A percentile compares a stretch with the other conserved stretches of the same genome.
Conservation (phyloP, 2,797 vertebrate genomes). For the Peromyscus attwateri region DNA sequence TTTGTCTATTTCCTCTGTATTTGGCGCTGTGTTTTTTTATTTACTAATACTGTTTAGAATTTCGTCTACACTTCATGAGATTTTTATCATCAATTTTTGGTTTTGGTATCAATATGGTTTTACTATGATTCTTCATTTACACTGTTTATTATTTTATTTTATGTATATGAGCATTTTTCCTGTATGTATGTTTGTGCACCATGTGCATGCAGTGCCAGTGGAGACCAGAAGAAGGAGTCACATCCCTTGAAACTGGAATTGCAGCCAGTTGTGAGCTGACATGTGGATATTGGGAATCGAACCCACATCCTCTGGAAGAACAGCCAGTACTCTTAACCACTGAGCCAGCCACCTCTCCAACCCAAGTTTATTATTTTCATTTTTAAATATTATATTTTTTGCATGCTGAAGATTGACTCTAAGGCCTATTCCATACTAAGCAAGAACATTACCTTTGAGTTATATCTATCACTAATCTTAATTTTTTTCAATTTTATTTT, state of each 20-base stretch:
- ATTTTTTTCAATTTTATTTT: background rate
- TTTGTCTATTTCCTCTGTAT: no score
- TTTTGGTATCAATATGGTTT: conserved; percentile 25
- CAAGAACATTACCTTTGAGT: background rate
- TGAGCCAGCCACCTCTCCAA: background rate
- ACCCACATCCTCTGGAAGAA: background rate
- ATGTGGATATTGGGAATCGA: background rate
- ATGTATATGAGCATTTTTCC: background rate
- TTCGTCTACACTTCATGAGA: background rate
- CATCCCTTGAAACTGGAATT: background rate
- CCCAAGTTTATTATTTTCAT: background rate
- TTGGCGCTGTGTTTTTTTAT: no score
- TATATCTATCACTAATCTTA: background rate
- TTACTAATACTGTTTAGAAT: no score
- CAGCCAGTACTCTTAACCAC: background rate
- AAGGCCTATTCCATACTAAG: background rate
- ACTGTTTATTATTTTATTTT: background rate
- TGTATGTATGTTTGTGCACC: background rate
- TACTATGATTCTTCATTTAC: conserved; percentile 43
- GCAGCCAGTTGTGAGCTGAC: background rate
- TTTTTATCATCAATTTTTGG: conserved; percentile 14
- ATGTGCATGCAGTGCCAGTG: background rate
- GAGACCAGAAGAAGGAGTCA: background rate
- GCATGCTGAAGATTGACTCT: background rate
- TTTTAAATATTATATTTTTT: background rate